Conservation (phyloP, 2,113 vertebrate species). For the Genyomyrus donnyi region DNA sequence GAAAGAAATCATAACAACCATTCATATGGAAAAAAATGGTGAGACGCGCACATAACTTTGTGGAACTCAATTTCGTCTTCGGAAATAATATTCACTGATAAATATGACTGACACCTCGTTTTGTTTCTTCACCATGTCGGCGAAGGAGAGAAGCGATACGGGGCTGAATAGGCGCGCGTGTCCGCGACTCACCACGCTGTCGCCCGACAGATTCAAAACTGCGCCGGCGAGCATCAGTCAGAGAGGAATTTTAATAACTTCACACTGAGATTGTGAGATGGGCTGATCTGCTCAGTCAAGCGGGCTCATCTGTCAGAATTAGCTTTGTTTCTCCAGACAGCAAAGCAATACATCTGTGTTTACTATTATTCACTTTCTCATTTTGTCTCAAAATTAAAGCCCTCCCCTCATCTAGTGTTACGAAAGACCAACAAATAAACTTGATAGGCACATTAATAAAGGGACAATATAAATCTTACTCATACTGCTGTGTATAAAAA, state of each 20-base stretch:
- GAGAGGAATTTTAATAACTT: slow-evolving; percentile 23
- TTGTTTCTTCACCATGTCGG: neutral
- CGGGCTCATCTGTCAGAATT: slow-evolving; percentile 9
- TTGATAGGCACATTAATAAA: neutral
- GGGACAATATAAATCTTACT: neutral
- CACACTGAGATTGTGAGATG: slow-evolving; percentile 9
- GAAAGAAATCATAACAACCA: neutral
- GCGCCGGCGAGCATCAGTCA: slow-evolving; percentile 26
- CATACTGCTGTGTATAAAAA: neutral
- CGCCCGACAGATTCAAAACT: slow-evolving; percentile 24
- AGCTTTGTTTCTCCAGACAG: neutral
- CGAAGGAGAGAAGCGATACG: neutral
- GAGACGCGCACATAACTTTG: neutral
- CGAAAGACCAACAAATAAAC: neutral
- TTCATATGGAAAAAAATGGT: neutral
- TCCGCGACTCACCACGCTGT: neutral
- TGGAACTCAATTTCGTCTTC: neutral
- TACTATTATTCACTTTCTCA: neutral
- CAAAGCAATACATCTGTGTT: neutral
- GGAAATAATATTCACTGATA: neutral
- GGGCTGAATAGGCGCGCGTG: neutral
- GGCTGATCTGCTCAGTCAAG: slow-evolving; percentile 7
- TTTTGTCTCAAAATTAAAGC: slow-evolving; percentile 4
- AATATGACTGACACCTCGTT: neutral
- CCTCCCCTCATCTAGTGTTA: neutral